Base-by-base conservation (phyloP, 2,888 invertebrate genomes). In the Synergus umbraculus region DNA sequence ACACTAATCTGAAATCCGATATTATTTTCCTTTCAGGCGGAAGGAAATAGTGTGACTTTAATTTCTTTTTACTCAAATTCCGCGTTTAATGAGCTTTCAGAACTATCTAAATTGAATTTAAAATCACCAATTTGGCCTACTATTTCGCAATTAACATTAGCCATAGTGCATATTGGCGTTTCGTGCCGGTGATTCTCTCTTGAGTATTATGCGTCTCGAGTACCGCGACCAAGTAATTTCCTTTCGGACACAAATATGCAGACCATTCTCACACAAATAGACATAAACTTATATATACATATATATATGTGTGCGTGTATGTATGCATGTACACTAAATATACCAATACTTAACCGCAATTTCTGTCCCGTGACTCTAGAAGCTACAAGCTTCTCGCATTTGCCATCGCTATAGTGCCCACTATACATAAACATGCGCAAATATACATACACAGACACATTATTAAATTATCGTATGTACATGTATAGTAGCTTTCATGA, bases 121-220 rank as follows among this genome's bases (percentile, higher is more conserved):
- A 29, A 29, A 29, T 29, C 3, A 29, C 7, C n/a, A 22, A 22
- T 60, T 60, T 18, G 0, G 9, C 22, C 10, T 10, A 22, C 22
- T 22, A 22, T 22, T 60, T 22, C 12, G 60, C 60, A 60, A 22
- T 60, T 60, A 22, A 60, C 22, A 60, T 73, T 73, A 73, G 49
- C 29, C 18, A 73, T 1, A 73, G 37, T 49, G 37, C 13, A 49
- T 8, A 37, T 4, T 73, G 37, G 49, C 54, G 18, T 37, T 73
- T 73, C 69, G 49, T 54, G 69, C 49, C 10, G 54, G 29, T 37
- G 10, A 29, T 69, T 69, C 49, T 29, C 49, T 46, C 29, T 29
- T 9, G 54, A 37, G 69, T 73, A 73, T 73, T 73, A 49, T 73
- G 69, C 69, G 54, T 73, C 69, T 73, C 69, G 54, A 73, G 69